These are phyloP conservation scores for Drosophila mulleri DNA, from an alignment of 2,888 invertebrate genomes.

Conservation along the genomic window DNA sequence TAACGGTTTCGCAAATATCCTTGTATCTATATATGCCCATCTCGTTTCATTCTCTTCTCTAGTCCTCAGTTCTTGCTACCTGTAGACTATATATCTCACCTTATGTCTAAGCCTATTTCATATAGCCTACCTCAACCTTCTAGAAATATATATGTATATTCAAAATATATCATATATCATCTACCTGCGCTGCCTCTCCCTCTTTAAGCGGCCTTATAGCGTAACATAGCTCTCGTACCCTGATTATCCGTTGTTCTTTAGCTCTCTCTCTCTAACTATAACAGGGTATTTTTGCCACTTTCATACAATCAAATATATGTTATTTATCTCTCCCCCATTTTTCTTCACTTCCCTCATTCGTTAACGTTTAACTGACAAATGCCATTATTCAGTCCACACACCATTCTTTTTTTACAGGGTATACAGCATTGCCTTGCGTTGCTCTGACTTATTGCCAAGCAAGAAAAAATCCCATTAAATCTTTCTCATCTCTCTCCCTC, in stretches of 20 bases:
- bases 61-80: not conserved
- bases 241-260: not conserved
- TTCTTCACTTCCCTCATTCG: not conserved
- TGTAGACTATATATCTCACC: not conserved
- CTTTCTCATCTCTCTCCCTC: not conserved
- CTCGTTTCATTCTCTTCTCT: not conserved
- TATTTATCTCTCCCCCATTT: not conserved
- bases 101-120: not conserved
- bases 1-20: not conserved
- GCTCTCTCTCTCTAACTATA: not conserved
- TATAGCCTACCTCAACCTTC: too few relatives aligned
- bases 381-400: not conserved
- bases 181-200: not conserved
- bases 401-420: not conserved
- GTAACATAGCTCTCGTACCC: not conserved
- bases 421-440: constrained; percentile 2
- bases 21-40: not conserved
- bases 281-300: not conserved
- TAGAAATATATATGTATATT: too few relatives aligned
- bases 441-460: constrained; percentile 9
- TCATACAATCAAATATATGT: not conserved
- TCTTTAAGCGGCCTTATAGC: too few relatives aligned
- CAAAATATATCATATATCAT: not conserved
- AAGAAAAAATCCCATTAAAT: constrained; percentile 2
- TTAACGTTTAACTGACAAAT: constrained; percentile 7